Evolutionary conservation across 2,113 vertebrate species (phyloP).

Genomic region (Diglossa brunneiventris): DNA sequence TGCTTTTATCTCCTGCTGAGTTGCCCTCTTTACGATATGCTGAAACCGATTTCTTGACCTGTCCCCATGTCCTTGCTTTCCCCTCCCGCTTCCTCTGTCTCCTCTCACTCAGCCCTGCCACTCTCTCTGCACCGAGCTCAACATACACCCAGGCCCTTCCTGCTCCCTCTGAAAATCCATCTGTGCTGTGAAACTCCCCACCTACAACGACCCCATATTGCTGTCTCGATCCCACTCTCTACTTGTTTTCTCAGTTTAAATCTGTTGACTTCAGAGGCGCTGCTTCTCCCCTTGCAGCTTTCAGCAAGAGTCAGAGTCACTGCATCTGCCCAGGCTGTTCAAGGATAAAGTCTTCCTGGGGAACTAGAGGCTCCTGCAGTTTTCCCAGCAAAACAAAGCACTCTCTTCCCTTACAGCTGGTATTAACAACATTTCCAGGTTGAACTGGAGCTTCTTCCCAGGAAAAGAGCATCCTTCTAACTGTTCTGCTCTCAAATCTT

Average conservation of each 20-base stretch:
- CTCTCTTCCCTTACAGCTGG: not conserved
- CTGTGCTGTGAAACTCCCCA: conserved; percentile 55
- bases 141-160: not conserved
- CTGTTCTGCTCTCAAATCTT: not conserved
- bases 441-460: not conserved
- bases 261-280: conserved; percentile 19
- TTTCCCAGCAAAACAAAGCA: not conserved
- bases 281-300: not conserved
- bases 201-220: not conserved
- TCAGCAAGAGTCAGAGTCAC: not conserved
- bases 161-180: conserved; percentile 37
- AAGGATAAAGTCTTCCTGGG: not conserved
- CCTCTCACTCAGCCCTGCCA: not conserved
- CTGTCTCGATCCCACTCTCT: conserved; percentile 28
- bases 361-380: not conserved
- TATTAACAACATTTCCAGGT: not conserved
- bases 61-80: not conserved
- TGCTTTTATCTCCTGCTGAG: not conserved
- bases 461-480: not conserved
- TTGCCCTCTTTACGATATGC: rapidly evolving
- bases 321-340: not conserved
- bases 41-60: not conserved
- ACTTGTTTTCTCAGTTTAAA: conserved; percentile 38
- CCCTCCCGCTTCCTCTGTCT: not conserved
- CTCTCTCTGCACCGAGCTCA: not conserved